A percentile compares a stretch with the other conserved stretches of the same genome.
Conservation (phyloP, 2,888 invertebrate genomes). For the Protodeltote pygarga region DNA sequence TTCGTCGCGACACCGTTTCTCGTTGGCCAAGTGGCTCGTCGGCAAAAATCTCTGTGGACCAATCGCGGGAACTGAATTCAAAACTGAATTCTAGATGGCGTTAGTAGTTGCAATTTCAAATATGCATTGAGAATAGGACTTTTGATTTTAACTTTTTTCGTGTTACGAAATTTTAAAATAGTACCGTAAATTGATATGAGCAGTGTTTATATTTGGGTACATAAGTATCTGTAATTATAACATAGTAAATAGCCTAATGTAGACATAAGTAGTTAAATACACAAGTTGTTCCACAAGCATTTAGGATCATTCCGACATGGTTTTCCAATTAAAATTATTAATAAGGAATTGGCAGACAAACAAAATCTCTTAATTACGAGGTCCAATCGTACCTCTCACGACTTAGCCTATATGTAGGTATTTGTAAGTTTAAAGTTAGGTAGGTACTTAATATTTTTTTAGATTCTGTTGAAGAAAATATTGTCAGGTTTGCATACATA, state of each 20-base stretch:
- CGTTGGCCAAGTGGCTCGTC: slow-evolving; percentile 73
- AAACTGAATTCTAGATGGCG: slow-evolving; percentile 76
- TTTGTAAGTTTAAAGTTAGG: not conserved
- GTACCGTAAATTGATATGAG: no score
- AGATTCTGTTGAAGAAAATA: no score
- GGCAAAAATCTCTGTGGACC: slow-evolving; percentile 80
- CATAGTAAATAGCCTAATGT: no score
- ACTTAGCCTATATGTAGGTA: not conserved
- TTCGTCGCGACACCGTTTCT: slow-evolving; percentile 67
- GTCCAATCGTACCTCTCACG: not conserved
- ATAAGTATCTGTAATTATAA: no score
- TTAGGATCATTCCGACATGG: no score
- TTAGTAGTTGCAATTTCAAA: slow-evolving; percentile 33
- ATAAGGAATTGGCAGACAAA: not conserved
- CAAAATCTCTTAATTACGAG: not conserved
- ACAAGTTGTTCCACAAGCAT: no score
- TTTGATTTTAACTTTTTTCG: not conserved
- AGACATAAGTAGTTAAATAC: no score
- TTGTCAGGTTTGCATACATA: no score
- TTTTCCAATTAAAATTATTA: not conserved
- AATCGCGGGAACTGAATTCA: slow-evolving; percentile 74
- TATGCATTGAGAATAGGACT: not conserved
- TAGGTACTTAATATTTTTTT: not conserved
- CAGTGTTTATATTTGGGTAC: no score
- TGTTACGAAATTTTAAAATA: no score